Conservation (phyloP, 2,113 vertebrate species). For the Myxocyprinus asiaticus region DNA sequence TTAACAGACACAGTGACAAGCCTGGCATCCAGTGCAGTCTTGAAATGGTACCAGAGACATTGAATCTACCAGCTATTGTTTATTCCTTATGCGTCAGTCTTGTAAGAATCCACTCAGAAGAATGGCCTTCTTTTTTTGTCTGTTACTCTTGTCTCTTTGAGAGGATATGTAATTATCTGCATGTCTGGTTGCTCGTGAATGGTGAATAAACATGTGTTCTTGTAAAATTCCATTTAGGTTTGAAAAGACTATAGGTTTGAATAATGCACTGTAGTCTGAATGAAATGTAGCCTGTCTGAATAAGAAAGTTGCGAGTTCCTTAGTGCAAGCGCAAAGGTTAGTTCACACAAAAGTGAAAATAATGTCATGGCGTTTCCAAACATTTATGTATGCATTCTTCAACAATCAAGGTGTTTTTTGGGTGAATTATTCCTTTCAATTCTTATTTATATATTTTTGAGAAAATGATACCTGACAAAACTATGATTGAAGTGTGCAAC, state of each 20-base stretch:
- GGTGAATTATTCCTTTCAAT: no score
- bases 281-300: conserved; percentile 22
- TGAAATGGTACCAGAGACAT: conserved; percentile 8
- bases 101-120: conserved; percentile 44
- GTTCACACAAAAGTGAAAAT: background rate
- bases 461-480: no score
- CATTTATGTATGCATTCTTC: no score
- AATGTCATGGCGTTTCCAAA: no score
- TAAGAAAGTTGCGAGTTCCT: background rate
- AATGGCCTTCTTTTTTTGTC: conserved; percentile 39
- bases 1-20: background rate
- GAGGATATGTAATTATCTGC: conserved; percentile 56
- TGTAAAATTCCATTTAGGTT: conserved; percentile 50
- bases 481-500: no score
- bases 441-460: no score
- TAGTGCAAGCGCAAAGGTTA: background rate
- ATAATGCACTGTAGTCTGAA: conserved; percentile 28
- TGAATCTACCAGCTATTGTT: conserved; percentile 4
- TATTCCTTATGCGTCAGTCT: conserved; percentile 61
- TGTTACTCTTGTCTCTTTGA: conserved; percentile 18
- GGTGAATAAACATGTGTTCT: conserved; percentile 56
- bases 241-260: conserved; percentile 40
- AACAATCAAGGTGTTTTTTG: no score
- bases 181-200: conserved; percentile 48
- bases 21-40: background rate